Conservation (phyloP, 2,797 vertebrate species). For the Pangasius krempfi region DNA sequence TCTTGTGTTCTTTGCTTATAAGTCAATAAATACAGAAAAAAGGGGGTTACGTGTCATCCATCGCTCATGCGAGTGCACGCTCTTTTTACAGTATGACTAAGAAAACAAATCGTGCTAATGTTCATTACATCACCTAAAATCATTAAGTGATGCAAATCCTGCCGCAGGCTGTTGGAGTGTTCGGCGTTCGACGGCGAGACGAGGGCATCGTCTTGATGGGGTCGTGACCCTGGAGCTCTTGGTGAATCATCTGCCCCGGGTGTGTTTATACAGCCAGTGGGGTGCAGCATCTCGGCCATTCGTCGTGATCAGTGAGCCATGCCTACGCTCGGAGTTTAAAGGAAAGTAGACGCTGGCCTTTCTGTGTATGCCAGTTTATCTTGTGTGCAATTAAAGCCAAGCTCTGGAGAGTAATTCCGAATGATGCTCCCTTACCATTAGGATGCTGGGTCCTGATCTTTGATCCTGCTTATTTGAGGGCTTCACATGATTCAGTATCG, state of each 20-base stretch:
- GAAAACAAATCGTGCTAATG: conserved; percentile 71
- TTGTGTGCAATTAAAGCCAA: background rate
- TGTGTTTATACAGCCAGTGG: conserved; percentile 58
- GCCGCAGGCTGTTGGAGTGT: conserved; percentile 54
- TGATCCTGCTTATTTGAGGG: background rate
- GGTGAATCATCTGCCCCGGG: conserved; percentile 53
- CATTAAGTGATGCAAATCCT: conserved; percentile 60
- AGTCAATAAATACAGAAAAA: conserved; percentile 62
- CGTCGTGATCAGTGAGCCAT: conserved; percentile 44
- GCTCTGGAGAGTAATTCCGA: background rate
- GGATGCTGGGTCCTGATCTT: background rate
- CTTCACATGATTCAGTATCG: background rate
- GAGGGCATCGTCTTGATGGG: conserved; percentile 56
- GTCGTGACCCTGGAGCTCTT: conserved; percentile 55
- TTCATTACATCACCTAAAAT: conserved; percentile 69
- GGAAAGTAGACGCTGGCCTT: conserved; percentile 31
- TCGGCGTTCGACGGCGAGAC: conserved; percentile 61
- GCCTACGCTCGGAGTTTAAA: conserved; percentile 5
- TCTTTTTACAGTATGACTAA: conserved; percentile 57
- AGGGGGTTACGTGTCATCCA: background rate
- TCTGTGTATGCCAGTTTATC: conserved; percentile 23
- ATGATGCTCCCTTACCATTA: background rate
- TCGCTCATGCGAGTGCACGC: background rate
- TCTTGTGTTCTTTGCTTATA: conserved; percentile 52
- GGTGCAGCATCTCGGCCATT: conserved; percentile 38